Evolutionary conservation across 2,888 invertebrate genomes (phyloP).

Genomic region (Parapristionchus giblindavisi): DNA sequence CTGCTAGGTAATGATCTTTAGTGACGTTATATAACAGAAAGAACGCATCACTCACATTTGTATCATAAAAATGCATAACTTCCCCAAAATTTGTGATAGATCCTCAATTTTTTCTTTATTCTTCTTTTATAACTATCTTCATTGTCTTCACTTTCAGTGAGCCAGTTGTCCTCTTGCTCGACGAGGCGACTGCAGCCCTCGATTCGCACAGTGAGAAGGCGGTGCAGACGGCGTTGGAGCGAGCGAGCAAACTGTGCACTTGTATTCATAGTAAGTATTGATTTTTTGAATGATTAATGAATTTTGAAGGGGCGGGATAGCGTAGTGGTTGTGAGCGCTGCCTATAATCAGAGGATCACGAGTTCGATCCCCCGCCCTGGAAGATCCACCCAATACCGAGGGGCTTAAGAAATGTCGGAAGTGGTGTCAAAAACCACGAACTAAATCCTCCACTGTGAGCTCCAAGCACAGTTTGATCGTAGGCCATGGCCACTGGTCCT

Average conservation of each 20-base stretch:
- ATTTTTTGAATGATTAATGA: neutral
- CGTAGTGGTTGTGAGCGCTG: too few species aligned
- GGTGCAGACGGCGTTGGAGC: constrained; percentile 55
- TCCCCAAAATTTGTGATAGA: neutral
- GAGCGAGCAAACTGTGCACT: constrained; percentile 53
- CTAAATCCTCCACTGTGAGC: too few species aligned
- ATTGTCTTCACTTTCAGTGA: constrained; percentile 47
- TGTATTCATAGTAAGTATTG: constrained; percentile 56
- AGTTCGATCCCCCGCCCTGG: too few species aligned
- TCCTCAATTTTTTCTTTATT: neutral
- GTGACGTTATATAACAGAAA: too few species aligned
- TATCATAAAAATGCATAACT: neutral
- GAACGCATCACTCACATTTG: neutral
- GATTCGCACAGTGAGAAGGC: constrained; percentile 62
- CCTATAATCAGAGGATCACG: too few species aligned
- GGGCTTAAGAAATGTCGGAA: too few species aligned
- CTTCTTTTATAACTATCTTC: too few species aligned
- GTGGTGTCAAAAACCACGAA: too few species aligned
- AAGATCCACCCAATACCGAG: too few species aligned
- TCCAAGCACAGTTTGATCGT: too few species aligned
- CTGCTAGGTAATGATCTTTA: too few species aligned
- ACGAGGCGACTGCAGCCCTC: constrained; percentile 66
- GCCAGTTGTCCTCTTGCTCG: constrained; percentile 63
- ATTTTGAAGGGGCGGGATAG: neutral
- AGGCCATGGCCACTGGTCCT: too few species aligned